Base-by-base conservation (phyloP, 2,797 vertebrate species). In the Vireo griseus region DNA sequence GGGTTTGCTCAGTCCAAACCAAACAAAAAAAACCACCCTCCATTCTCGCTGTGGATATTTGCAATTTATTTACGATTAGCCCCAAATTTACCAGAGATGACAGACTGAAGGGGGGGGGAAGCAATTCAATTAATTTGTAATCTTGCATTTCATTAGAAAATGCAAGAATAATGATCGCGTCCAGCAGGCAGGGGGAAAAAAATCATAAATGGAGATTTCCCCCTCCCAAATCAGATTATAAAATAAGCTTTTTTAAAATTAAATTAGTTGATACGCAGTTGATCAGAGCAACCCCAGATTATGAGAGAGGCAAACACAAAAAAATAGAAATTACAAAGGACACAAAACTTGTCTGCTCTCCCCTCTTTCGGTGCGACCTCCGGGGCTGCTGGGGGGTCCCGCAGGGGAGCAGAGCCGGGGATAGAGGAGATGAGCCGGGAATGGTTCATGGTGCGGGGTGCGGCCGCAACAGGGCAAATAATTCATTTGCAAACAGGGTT, bases 71-170 rank as follows among this genome's bases (percentile, higher is more conserved):
- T 86, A 62, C 40, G 40, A 69, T 84, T 55, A 81, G 61, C 65
- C 84, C 92, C 85, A 92, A 94, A 88, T 94, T 95, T 92, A 40
- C 57, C 61, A 39, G 22, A 86, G 67, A 69, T 59, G 89, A 88
- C 95, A 94, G 35, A 35, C 35, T 35, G 35, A 35, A 35, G 12
- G 35, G 12, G 24, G 24, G 31, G 31, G 18, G 1, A 28, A 86
- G 80, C 90, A 95, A 96, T 96, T 94, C 31, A 92, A 95, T 95
- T 92, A 95, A 96, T 88, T 95, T 91, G 42, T 96, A 95, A 92
- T 92, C 94, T 95, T 72, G 68, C 69, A 77, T 94, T 96, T 96
- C 94, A 95, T 95, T 95, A 96, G 45, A 92, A 96, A 96, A 96
- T 95, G 92, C 48, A 90, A 88, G 76, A 96, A 83, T 94, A 93